These are phyloP conservation scores for Lagenorhynchus albirostris DNA, from an alignment of 2,113 vertebrate species.

Conservation along the genomic window DNA sequence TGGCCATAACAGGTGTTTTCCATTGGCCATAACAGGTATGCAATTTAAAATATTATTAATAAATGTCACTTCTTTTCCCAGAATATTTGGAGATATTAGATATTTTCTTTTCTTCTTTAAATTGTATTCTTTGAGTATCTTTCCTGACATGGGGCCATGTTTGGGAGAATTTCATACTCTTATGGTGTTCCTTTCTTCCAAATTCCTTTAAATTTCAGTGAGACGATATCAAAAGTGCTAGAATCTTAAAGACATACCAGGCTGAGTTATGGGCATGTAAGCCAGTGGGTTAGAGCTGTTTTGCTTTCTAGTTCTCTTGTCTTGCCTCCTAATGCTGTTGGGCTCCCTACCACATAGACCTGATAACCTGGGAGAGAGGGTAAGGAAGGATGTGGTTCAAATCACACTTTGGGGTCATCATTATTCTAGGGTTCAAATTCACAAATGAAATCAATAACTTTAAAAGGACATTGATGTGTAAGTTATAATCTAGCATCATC, in stretches of 20 bases:
- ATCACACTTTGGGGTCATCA: neutral
- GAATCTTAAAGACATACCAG: neutral
- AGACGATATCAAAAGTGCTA: neutral
- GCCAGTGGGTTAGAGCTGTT: neutral
- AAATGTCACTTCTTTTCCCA: neutral
- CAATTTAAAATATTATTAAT: neutral
- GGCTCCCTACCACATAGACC: neutral
- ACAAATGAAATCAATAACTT: neutral
- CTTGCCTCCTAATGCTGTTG: neutral
- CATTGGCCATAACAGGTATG: neutral
- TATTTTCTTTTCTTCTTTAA: neutral
- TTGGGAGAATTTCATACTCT: neutral
- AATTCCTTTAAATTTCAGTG: neutral
- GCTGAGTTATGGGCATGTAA: neutral
- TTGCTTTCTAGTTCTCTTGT: neutral
- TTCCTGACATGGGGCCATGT: neutral
- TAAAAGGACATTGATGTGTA: neutral
- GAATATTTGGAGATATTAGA: neutral
- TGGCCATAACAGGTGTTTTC: neutral
- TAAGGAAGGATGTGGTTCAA: neutral
- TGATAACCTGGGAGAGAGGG: neutral
- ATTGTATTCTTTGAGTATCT: neutral
- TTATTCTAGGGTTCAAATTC: neutral
- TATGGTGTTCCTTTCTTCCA: neutral
- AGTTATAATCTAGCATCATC: neutral